Base-by-base conservation (phyloP, 2,113 vertebrate genomes). In the Psophia crepitans region DNA sequence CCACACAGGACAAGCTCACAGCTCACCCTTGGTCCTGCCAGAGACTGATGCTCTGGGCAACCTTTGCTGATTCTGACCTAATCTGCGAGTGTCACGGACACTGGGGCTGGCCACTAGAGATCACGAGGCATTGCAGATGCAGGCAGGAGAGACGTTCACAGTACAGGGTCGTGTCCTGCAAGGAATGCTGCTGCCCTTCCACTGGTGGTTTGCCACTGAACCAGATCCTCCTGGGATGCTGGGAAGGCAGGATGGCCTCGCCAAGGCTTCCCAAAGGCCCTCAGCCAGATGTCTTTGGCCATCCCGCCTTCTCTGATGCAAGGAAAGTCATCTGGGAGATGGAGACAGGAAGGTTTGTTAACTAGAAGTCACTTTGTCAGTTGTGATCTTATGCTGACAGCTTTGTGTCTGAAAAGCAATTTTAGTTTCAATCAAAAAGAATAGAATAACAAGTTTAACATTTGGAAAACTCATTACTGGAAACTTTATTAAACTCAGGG, bases 381-480 rank as follows among this genome's bases (percentile, higher is more conserved):
- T 70, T 2, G 1, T 78, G 73, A 64, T 88, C 75, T 51, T 39
- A 3, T 22, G 43, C 88, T 87, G 92, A 78, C 92, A 92, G 95
- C 61, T 87, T 63, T 48, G 48, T 48, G 39, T 61, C 86, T 89
- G 76, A 88, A 86, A 75, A 84, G 69, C 90, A 93, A 90, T 91
- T 96, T 94, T 64, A 66, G 76, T 81, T 86, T 90, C 93, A 88
- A 90, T 86, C 85, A 94, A 71, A 95, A 96, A 65, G 79, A 94
- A 86, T 21, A 89, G 76, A 96, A 94, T 43, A 96, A 93, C 93
- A 95, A 89, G 68, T 93, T 92, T 90, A 95, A 86, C 94, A 94
- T 92, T 94, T 90, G 79, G 73, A 96, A 94, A 93, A 82, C 96
- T 96, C 93, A 95, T 96, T 93, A 93, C 76, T 94, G 86, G 56